phyloP scores from a whole-genome alignment of 1,140 invertebrate genomes.

The Anastrepha ludens region DNA sequence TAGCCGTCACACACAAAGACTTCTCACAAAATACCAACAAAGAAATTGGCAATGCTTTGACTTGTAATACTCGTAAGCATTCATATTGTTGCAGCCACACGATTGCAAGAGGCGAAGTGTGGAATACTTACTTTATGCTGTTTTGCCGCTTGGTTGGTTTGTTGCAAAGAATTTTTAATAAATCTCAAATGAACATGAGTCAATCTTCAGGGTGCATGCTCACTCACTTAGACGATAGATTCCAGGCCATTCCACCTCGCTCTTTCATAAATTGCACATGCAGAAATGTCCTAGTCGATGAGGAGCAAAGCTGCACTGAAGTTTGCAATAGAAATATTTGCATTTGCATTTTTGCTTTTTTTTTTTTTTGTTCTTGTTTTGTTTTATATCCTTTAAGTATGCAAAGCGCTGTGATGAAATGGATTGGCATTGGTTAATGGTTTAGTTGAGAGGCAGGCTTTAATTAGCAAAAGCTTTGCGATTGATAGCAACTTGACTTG shows the following conservation, averaged over 20 bases:
- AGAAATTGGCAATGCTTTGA: slow-evolving; percentile 4
- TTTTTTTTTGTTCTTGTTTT: background rate
- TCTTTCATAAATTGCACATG: background rate
- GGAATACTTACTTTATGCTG: slow-evolving; percentile 14
- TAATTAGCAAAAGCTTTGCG: slow-evolving; percentile 51
- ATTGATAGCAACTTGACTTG: slow-evolving; percentile 43
- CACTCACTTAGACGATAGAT: slow-evolving; percentile 25
- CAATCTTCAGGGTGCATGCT: slow-evolving; percentile 7
- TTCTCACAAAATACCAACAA: slow-evolving; percentile 9
- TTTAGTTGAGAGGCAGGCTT: slow-evolving; percentile 22
- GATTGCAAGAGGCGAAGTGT: background rate
- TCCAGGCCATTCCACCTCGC: background rate
- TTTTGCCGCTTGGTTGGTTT: background rate
- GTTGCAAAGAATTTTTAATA: slow-evolving; percentile 54
- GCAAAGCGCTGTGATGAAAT: background rate
- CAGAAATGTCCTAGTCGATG: slow-evolving; percentile 5
- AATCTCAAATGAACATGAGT: slow-evolving; percentile 49
- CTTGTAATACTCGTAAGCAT: background rate
- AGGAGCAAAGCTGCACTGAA: slow-evolving; percentile 31
- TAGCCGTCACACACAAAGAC: slow-evolving; percentile 22
- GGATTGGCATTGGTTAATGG: background rate
- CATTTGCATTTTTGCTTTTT: slow-evolving; percentile 27
- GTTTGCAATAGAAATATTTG: slow-evolving; percentile 32
- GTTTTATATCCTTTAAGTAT: slow-evolving; percentile 9
- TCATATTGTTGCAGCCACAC: slow-evolving; percentile 3